phyloP scores from a whole-genome alignment of 2,797 vertebrate genomes.

The Limosa lapponica region DNA sequence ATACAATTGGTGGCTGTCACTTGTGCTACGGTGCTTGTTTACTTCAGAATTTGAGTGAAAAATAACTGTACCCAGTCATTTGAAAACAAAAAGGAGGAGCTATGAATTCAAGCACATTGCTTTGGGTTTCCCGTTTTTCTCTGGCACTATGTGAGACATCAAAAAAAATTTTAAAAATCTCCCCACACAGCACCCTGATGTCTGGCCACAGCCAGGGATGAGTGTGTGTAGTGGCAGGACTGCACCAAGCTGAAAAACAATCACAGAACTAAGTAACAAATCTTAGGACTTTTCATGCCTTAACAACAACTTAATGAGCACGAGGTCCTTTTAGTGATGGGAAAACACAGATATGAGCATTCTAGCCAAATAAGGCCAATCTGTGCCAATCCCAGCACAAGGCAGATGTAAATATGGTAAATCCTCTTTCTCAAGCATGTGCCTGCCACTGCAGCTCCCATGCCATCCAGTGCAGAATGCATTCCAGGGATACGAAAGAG shows the following conservation, averaged over 20 bases:
- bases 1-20: not conserved
- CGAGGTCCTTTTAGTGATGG: not conserved
- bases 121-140: not conserved
- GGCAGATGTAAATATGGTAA: not conserved
- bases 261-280: not conserved
- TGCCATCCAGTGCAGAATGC: not conserved
- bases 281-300: not conserved
- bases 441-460: not conserved
- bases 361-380: not conserved
- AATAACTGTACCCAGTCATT: not conserved
- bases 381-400: not conserved
- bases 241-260: not conserved
- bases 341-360: not conserved
- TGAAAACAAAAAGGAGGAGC: not conserved
- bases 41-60: not conserved
- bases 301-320: constrained; percentile 18
- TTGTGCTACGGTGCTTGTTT: not conserved
- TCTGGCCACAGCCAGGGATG: not conserved
- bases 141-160: not conserved
- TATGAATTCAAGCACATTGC: not conserved
- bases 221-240: not conserved
- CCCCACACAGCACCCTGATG: not conserved
- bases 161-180: not conserved
- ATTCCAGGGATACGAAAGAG: not conserved
- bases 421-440: not conserved